These are phyloP conservation scores for Taeniopygia guttata DNA, from an alignment of 2,797 vertebrate species.

Conservation along the genomic window DNA sequence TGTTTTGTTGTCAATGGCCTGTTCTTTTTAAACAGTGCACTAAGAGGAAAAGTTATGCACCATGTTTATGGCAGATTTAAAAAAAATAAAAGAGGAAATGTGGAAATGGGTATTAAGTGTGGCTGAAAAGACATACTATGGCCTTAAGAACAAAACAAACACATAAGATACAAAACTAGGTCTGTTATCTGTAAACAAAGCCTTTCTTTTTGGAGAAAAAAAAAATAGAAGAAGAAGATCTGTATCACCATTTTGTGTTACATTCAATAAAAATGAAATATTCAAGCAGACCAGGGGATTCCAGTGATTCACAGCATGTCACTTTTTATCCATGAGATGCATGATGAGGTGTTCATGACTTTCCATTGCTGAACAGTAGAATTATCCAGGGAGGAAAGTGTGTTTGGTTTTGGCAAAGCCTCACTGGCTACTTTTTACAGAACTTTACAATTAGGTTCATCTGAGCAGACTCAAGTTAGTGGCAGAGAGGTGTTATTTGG, in stretches of 20 bases:
- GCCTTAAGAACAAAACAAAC: constrained; percentile 32
- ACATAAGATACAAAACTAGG: background rate
- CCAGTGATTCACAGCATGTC: background rate
- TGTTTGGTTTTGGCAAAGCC: background rate
- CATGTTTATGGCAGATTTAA: background rate
- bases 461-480: background rate
- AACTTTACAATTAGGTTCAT: background rate
- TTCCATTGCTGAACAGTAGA: background rate
- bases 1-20: constrained; percentile 44
- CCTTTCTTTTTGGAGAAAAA: background rate
- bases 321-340: background rate
- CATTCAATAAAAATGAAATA: background rate
- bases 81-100: background rate
- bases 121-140: constrained; percentile 18
- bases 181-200: background rate
- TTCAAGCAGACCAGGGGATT: background rate
- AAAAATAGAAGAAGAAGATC: background rate
- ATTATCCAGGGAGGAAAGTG: background rate
- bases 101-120: constrained; percentile 43
- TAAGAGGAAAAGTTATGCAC: constrained; percentile 27
- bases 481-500: background rate
- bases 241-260: background rate
- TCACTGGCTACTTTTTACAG: background rate
- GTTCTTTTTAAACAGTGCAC: constrained; percentile 35
- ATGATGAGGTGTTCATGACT: background rate